These are phyloP conservation scores for Hydractinia echinata DNA, from an alignment of 30 jellyfish, hydroid and myxozoan species.

Conservation along the genomic window DNA sequence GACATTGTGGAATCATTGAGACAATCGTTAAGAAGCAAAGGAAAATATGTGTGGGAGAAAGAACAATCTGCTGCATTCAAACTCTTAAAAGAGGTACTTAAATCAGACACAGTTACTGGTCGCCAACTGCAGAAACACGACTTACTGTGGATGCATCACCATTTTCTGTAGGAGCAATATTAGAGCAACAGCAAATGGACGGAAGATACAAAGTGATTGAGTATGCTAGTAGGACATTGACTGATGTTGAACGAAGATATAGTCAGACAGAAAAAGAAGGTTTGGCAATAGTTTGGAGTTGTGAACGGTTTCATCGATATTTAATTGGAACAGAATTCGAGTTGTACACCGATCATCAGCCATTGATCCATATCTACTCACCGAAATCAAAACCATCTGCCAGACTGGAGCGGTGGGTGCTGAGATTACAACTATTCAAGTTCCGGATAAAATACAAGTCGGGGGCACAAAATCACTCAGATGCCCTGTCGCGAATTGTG, in stretches of 20 bases:
- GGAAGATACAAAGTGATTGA: too few species aligned
- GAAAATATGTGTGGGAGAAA: neutral
- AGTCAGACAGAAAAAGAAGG: constrained; percentile 59
- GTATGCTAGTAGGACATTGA: constrained; percentile 37
- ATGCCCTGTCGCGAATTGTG: neutral
- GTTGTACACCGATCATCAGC: constrained; percentile 49
- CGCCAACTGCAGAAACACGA: too few species aligned
- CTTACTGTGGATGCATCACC: too few species aligned
- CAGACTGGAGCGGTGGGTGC: constrained; percentile 29
- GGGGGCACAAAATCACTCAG: neutral
- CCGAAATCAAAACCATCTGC: constrained; percentile 46
- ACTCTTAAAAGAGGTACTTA: neutral
- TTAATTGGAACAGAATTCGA: constrained; percentile 54
- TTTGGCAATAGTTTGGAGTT: constrained; percentile 47
- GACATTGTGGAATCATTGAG: constrained; percentile 4
- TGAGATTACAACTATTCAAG: constrained; percentile 38
- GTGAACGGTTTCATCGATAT: constrained; percentile 44
- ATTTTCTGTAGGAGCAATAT: too few species aligned
- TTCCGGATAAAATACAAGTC: neutral
- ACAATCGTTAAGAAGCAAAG: constrained; percentile 22
- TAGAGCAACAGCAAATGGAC: too few species aligned
- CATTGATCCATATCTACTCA: constrained; percentile 43
- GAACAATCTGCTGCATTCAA: too few species aligned
- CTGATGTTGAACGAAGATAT: constrained; percentile 45
- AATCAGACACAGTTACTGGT: constrained; percentile 15